A percentile compares a stretch with the other conserved stretches of the same genome.
Conservation (phyloP, 1,140 invertebrate genomes). For the Drosophila ananassae region DNA sequence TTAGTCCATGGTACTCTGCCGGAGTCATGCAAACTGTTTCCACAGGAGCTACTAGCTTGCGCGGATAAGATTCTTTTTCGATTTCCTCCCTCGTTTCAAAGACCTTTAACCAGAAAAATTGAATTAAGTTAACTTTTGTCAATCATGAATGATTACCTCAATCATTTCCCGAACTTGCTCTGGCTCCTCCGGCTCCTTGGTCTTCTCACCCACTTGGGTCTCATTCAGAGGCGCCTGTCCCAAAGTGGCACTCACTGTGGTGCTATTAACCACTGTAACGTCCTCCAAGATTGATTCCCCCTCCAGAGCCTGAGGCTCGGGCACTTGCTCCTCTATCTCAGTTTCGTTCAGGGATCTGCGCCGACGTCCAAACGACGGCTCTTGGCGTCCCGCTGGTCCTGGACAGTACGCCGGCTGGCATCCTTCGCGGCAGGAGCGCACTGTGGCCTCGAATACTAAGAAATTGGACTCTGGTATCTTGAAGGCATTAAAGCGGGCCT, state of each 20-base stretch:
- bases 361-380: slow-evolving; percentile 91
- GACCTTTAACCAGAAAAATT: slow-evolving; percentile 43
- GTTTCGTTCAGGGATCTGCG: slow-evolving; percentile 87
- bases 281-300: slow-evolving; percentile 41
- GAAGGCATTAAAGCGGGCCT: slow-evolving; percentile 96
- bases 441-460: slow-evolving; percentile 96
- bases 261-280: slow-evolving; percentile 68
- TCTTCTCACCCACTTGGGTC: slow-evolving; percentile 56
- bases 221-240: slow-evolving; percentile 58
- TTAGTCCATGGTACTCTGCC: slow-evolving; percentile 90
- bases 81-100: slow-evolving; percentile 90
- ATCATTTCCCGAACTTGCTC: slow-evolving; percentile 94
- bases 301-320: slow-evolving; percentile 54
- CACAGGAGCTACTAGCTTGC: slow-evolving; percentile 86
- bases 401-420: slow-evolving; percentile 95
- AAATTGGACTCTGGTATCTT: slow-evolving; percentile 98
- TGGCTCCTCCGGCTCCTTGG: slow-evolving; percentile 84
- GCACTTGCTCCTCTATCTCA: slow-evolving; percentile 32
- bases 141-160: slow-evolving; percentile 85
- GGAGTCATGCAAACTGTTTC: slow-evolving; percentile 89
- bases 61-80: slow-evolving; percentile 86
- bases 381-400: slow-evolving; percentile 89
- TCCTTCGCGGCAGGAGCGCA: slow-evolving; percentile 93
- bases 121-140: neutral
- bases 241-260: slow-evolving; percentile 69